Evolutionary conservation across 2,113 vertebrate genomes (phyloP).

Genomic region (Rhinoptilus africanus): DNA sequence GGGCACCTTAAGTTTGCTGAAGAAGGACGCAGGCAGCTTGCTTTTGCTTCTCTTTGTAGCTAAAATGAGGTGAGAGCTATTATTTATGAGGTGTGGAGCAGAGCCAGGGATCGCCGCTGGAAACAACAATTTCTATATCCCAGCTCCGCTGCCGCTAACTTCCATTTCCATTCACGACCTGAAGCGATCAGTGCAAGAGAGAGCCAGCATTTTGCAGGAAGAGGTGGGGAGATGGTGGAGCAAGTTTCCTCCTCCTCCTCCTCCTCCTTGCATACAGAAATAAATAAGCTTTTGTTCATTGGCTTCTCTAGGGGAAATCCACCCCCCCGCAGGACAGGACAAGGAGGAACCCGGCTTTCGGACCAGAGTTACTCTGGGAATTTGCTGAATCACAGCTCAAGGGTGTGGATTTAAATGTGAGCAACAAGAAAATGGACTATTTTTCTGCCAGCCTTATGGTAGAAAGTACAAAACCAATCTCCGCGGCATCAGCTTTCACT

Average conservation of each 20-base stretch:
- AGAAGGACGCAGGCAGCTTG: background rate
- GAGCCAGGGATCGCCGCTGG: background rate
- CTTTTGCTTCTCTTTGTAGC: background rate
- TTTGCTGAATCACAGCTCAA: constrained; percentile 48
- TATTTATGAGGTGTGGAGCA: background rate
- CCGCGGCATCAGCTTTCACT: background rate
- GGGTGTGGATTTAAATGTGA: constrained; percentile 6
- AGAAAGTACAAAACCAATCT: background rate
- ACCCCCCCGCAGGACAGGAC: background rate
- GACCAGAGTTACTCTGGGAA: background rate
- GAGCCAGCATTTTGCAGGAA: constrained; percentile 3
- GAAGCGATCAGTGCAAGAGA: background rate
- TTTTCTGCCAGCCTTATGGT: background rate
- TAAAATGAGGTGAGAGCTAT: background rate
- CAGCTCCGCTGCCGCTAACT: background rate
- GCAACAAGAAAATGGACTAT: background rate
- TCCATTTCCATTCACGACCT: background rate
- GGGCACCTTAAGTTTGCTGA: background rate
- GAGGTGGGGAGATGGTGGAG: background rate
- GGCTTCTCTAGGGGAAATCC: constrained; percentile 44
- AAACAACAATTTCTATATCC: background rate
- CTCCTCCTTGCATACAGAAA: background rate
- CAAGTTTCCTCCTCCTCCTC: background rate
- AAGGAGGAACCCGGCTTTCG: constrained; percentile 6
- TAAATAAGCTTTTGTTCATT: constrained; percentile 37